Percentiles rank a stretch among this genome's conserved stretches.
These are phyloP conservation scores for Drosophila nr. perissopoda DNA, from an alignment of 2,888 invertebrate genomes.

Conservation along the genomic window DNA sequence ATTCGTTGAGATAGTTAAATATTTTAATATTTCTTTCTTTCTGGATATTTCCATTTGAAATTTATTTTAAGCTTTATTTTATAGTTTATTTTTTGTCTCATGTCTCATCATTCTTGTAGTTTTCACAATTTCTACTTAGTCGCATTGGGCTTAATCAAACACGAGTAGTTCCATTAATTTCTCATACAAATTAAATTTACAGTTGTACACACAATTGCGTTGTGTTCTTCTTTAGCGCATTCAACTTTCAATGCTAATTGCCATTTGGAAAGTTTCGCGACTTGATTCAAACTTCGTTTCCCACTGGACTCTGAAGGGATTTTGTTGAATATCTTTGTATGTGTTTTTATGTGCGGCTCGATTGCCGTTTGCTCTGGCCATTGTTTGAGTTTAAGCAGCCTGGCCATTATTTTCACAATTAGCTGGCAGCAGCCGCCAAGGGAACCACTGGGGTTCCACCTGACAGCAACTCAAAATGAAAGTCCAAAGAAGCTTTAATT, in stretches of 20 bases:
- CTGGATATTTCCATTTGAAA: neutral
- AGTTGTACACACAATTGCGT: constrained; percentile 36
- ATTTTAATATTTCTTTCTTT: neutral
- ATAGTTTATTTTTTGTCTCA: neutral
- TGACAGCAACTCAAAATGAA: constrained; percentile 49
- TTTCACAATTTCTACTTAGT: neutral
- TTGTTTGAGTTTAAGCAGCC: constrained; percentile 75
- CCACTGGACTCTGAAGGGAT: constrained; percentile 42
- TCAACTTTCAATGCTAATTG: constrained; percentile 70
- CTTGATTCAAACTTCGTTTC: constrained; percentile 67
- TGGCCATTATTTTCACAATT: constrained; percentile 78
- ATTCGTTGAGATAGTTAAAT: neutral
- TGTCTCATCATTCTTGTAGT: neutral
- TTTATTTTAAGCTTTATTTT: neutral
- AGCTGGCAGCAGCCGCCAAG: constrained; percentile 39
- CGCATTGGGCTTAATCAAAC: constrained; percentile 1
- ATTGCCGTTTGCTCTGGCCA: constrained; percentile 65
- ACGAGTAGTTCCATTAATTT: constrained; percentile 7
- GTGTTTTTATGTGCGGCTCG: constrained; percentile 30
- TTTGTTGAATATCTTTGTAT: constrained; percentile 12
- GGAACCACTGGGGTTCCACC: constrained; percentile 42
- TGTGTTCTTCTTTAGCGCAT: constrained; percentile 19
- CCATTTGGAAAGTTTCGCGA: constrained; percentile 74
- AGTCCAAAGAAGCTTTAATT: constrained; percentile 64
- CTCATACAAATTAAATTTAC: constrained; percentile 32